Evolutionary conservation across 2,113 vertebrate genomes (phyloP), one percentile per base, ranked within the genome.

Genomic region (Brachionichthys hirsutus): DNA sequence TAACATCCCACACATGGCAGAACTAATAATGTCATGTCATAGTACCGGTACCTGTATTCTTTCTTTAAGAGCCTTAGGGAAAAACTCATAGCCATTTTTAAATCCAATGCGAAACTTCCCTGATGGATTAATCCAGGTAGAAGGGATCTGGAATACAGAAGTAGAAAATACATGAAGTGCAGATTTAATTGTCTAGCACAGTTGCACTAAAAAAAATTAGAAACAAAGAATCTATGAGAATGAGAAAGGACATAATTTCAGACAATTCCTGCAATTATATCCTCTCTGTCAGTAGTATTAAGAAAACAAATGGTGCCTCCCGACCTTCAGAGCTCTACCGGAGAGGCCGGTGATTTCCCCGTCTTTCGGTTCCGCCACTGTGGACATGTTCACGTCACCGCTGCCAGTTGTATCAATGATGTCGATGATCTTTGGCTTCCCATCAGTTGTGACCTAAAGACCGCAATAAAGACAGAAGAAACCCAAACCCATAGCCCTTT

Each of bases 351-450:
- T 11, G 58, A 99, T 86, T 73, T 91, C 91, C 12, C 92, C 95
- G 20, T 97, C 95, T 83, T 98, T 97, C 18, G 93, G 89, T 66
- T 98, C 95, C 34, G 79, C 88, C 75, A 94, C 52, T 0, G 93
- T 94, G 47, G 88, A 88, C 18, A 95, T 98, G 80, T 95, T 97
- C 78, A 99, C 95, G 62, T 99, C 97, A 4, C 97, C 97, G 61
- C 97, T 99, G 81, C 97, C 97, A 5, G 97, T 99, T 0, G 97
- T 98, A 69, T 99, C 97, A 17, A 99, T 97, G 82, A 99, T 99
- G 79, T 98, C 97, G 57, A 99, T 57, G 70, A 99, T 95, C 91
- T 99, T 99, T 38, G 97, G 95, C 72, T 95, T 98, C 30, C 95
- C 94, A 67, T 99, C 95, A 38, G 94, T 94, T 67, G 97, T 98